Base-by-base conservation (phyloP, 1,140 invertebrate genomes). In the Cotesia chilonis region DNA sequence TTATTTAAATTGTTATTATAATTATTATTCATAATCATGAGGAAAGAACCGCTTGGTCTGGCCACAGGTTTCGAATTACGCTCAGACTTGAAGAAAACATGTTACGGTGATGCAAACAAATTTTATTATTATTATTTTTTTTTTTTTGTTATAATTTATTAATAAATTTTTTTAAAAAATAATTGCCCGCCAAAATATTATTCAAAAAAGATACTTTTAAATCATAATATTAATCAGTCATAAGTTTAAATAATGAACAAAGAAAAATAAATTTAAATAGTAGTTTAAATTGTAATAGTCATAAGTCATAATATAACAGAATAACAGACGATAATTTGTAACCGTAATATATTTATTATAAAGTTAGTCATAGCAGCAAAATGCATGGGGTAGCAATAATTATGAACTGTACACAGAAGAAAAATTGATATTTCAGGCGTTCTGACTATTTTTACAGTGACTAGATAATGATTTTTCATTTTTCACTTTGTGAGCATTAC, bases 381-480 rank as follows among this genome's bases (percentile, higher is more conserved):
- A 72, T 80, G 77, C 79, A 80, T 82, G 73, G 66, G 74, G 79
- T 83, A 83, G 80, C 79, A 77, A 80, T 80, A 76, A 47, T 9
- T 81, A 81, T 82, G 83, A 85, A 83, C 77, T 75, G 80, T 73
- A 1, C 17, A 17, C 0, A 17, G 17, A 17, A 17, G 1, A 17
- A 17, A 28, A 28, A 28, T 28, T 3, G 3, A 28, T 28, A 28
- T 28, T 28, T 28, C 28, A 28, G 28, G 28, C 28, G 28, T 28
- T 28, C 3, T 28, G 28, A 28, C 28, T 28, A 28, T 28, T 2
- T 28, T 28, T 28, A 17, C 17, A 17, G 14, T 14, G 17, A 17
- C 17, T 17, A 28, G 28, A 28, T 28, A 28, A 28, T 28, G 28
- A 28, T 28, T 28, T 28, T 28, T 28, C 28, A 28, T 28, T 28